A percentile compares a stretch with the other conserved stretches of the same genome.
These are phyloP conservation scores for Lethrus apterus DNA, from an alignment of 1,140 invertebrate species.

Conservation along the genomic window DNA sequence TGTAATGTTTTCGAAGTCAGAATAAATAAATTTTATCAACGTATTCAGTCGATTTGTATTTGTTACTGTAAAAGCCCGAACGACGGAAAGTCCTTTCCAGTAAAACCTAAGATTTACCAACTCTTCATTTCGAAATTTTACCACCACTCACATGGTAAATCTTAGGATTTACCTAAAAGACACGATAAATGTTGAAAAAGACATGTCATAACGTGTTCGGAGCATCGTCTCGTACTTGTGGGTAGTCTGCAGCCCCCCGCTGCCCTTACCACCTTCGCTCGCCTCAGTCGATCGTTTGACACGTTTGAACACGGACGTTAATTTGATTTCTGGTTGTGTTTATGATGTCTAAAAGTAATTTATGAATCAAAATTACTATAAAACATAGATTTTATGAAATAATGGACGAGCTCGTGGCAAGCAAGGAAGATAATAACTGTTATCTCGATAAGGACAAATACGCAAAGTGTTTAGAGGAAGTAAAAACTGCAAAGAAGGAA, in stretches of 20 bases:
- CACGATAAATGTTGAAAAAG: constrained; percentile 3
- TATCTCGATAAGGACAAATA: constrained; percentile 3
- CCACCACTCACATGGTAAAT: constrained; percentile 6
- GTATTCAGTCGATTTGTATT: too few species aligned
- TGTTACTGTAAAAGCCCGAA: constrained; percentile 13
- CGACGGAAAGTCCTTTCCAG: constrained; percentile 1
- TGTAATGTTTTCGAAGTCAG: too few species aligned
- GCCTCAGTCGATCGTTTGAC: too few species aligned
- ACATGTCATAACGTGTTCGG: neutral
- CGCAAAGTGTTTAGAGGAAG: constrained; percentile 5
- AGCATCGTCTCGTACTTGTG: neutral
- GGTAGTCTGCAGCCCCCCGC: constrained; percentile 9
- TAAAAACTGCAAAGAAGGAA: neutral
- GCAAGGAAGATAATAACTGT: constrained; percentile 11
- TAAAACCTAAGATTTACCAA: neutral
- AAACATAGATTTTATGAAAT: constrained; percentile 6
- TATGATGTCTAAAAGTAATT: constrained; percentile 4
- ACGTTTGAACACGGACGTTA: constrained; percentile 1
- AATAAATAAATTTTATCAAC: too few species aligned
- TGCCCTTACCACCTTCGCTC: too few species aligned
- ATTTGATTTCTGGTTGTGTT: neutral
- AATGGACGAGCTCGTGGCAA: constrained; percentile 4
- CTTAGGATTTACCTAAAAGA: constrained; percentile 4
- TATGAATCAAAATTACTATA: constrained; percentile 4
- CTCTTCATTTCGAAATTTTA: constrained; percentile 7